These are phyloP conservation scores for Dryoscopus gambensis DNA, from an alignment of 2,113 vertebrate species.

Conservation along the genomic window DNA sequence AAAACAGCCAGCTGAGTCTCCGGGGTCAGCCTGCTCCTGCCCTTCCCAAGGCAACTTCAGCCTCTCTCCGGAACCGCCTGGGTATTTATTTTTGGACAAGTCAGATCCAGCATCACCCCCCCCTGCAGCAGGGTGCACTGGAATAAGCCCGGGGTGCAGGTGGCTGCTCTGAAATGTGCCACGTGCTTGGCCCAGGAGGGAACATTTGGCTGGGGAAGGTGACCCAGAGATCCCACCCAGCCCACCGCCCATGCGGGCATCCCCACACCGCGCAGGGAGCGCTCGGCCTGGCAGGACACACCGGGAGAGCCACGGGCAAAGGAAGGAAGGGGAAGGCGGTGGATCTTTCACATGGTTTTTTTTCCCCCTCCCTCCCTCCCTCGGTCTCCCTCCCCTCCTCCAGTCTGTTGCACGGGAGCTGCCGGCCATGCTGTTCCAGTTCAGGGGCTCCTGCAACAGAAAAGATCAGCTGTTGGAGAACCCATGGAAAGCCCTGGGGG, in stretches of 20 bases:
- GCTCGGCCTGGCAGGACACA: neutral
- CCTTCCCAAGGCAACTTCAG: neutral
- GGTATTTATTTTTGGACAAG: neutral
- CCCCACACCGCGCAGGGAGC: fast-evolving
- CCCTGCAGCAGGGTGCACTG: neutral
- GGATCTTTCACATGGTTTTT: neutral
- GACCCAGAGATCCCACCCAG: neutral
- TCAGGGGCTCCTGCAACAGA: slow-evolving; percentile 44
- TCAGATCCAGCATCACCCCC: neutral
- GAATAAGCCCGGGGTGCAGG: neutral
- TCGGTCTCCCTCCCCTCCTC: neutral
- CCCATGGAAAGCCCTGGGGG: slow-evolving; percentile 66
- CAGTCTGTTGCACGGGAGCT: neutral
- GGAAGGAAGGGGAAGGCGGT: neutral
- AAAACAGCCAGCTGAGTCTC: slow-evolving; percentile 29
- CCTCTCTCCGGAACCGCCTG: neutral
- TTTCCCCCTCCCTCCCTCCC: neutral
- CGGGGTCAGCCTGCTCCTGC: neutral
- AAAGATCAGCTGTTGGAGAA: slow-evolving; percentile 61
- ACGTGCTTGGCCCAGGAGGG: neutral
- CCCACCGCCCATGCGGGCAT: fast-evolving
- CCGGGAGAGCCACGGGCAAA: fast-evolving
- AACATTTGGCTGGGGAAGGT: fast-evolving
- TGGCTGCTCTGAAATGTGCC: neutral
- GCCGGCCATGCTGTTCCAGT: slow-evolving; percentile 23